A percentile compares a stretch with the other conserved stretches of the same genome.
Evolutionary conservation across 2,113 vertebrate genomes (phyloP).

Genomic region (Dolichotis patagonum): DNA sequence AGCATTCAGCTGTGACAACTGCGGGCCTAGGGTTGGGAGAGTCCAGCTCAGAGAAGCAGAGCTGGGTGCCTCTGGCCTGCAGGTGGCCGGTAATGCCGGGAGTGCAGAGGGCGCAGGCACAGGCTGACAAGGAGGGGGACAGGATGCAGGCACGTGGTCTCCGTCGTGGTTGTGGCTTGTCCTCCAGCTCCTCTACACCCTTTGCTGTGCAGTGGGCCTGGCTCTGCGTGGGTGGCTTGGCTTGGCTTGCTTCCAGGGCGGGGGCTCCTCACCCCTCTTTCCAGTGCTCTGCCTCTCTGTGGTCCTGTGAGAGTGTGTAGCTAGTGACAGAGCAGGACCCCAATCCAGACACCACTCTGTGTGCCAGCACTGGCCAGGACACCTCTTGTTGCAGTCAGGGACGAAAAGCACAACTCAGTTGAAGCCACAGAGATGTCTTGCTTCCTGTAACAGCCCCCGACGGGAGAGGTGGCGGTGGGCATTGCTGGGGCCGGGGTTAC

Average conservation of each 20-base stretch:
- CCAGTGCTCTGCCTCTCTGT: background rate
- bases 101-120: background rate
- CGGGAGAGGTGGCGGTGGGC: background rate
- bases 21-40: background rate
- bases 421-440: background rate
- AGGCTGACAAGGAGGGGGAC: background rate
- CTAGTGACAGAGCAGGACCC: constrained; percentile 27
- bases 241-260: background rate
- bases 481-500: background rate
- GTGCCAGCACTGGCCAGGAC: background rate
- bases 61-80: background rate
- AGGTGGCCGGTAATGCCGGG: background rate
- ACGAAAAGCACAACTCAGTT: background rate
- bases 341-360: background rate
- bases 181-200: background rate
- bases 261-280: background rate
- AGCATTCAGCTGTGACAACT: background rate
- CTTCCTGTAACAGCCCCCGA: background rate
- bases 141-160: background rate
- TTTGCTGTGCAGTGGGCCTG: background rate
- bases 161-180: background rate
- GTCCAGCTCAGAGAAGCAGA: background rate
- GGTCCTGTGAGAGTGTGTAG: constrained; percentile 38
- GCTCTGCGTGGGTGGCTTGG: background rate
- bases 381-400: background rate